These are phyloP conservation scores for Cardiocondyla obscurior DNA, from an alignment of 1,140 invertebrate species.

Conservation along the genomic window DNA sequence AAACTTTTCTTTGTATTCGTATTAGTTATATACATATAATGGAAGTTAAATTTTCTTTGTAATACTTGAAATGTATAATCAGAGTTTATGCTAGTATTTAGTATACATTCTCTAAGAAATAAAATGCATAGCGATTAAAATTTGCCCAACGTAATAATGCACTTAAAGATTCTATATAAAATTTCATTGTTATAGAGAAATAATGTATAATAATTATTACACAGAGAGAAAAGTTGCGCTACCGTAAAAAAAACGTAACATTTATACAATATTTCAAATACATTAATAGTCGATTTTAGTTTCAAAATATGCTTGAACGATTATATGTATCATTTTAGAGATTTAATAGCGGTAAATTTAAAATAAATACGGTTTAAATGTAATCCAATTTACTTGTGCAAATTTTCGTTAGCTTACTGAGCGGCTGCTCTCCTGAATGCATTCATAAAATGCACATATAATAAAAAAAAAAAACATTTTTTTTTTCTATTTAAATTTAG, in stretches of 20 bases:
- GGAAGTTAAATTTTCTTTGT: slow-evolving; percentile 1
- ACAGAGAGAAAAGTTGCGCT: neutral
- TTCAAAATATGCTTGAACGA: neutral
- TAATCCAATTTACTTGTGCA: neutral
- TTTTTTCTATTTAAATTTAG: no score
- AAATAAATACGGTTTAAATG: slow-evolving; percentile 15
- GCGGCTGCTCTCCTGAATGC: no score
- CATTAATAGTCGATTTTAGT: neutral
- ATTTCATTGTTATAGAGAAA: slow-evolving; percentile 7
- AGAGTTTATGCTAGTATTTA: neutral
- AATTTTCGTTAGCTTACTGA: no score
- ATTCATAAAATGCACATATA: neutral
- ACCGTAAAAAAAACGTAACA: neutral
- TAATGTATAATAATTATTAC: slow-evolving; percentile 11
- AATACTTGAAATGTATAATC: neutral
- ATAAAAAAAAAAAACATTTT: no score
- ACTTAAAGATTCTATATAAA: neutral
- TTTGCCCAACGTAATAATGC: neutral
- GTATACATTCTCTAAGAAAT: slow-evolving; percentile 31
- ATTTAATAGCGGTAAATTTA: neutral
- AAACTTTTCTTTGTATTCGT: neutral
- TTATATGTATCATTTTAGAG: slow-evolving; percentile 5
- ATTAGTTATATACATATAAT: neutral
- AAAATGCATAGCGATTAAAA: slow-evolving; percentile 30
- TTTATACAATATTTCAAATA: neutral